Evolutionary conservation across 2,797 vertebrate species (phyloP), one percentile per base, ranked within the genome.

Genomic region (Melanotaenia parkinsoni): DNA sequence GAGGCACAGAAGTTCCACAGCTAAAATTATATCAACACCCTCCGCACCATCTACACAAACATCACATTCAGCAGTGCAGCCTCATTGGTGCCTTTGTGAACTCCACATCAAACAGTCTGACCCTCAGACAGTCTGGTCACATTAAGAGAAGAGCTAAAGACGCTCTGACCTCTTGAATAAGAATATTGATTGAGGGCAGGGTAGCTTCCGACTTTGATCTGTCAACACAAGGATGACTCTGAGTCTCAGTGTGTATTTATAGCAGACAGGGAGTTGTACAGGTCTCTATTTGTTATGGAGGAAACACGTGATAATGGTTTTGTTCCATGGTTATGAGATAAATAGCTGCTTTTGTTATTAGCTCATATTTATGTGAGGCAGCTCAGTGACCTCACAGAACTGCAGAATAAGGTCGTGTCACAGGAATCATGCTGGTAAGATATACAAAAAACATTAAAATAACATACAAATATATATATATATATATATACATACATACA

Each of bases 171-270:
- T 69, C 3, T 2, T 89, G 85, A 91, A 90, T 82, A 70, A 65
- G 82, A 43, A 58, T 71, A 90, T 86, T 91, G 84, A 91, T 88
- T 0, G 22, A 79, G 69, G 61, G 70, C 51, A 50, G 43, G 26
- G 69, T 77, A 60, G 79, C 69, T 82, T 66, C 80, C 73, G 88
- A 90, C 88, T 90, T 91, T 90, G 88, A 87, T 87, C 89, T 81
- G 85, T 92, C 86, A 89, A 88, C 85, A 84, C 50, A 51, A 62
- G 51, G 64, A 69, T 43, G 18, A 38, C 33, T 22, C 28, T 59
- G 45, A 24, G 57, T 18, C 56, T 56, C 51, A 32, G 51, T 59
- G 63, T 47, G 38, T 32, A 40, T 71, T 33, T 26, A 9, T 1
- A 51, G 9, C 38, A 57, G 40, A 72, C 28, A 43, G 32, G 47